These are phyloP conservation scores for Takifugu flavidus DNA, from an alignment of 2,113 vertebrate species.

Conservation along the genomic window DNA sequence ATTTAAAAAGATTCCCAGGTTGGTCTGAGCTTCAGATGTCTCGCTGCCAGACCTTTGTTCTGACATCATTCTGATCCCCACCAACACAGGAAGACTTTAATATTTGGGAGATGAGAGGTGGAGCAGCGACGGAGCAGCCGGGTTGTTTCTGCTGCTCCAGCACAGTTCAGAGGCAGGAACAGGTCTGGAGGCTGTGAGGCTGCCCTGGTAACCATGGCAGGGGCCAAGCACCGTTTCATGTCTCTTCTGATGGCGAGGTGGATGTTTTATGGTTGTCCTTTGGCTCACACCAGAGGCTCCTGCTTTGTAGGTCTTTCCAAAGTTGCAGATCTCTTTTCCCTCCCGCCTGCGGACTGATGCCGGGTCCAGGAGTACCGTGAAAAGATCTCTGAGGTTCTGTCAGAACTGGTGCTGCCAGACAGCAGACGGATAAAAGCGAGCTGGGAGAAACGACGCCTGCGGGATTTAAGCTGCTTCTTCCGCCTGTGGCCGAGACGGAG, in stretches of 20 bases:
- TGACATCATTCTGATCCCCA: not conserved
- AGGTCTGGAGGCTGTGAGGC: not conserved
- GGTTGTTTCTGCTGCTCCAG: constrained; percentile 8
- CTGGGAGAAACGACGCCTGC: constrained; percentile 12
- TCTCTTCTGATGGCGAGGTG: not conserved
- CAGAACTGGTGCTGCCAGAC: constrained; percentile 6
- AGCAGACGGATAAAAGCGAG: constrained; percentile 4
- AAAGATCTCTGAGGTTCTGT: constrained; percentile 13
- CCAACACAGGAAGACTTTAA: constrained; percentile 8
- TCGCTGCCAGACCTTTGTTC: not conserved
- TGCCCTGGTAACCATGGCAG: no score
- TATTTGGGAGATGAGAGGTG: constrained; percentile 2
- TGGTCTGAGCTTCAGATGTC: not conserved
- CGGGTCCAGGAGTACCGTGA: not conserved
- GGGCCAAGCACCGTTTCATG: no score
- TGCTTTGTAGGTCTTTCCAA: not conserved
- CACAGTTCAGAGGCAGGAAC: constrained; percentile 6
- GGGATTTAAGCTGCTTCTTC: constrained; percentile 28
- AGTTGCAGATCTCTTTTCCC: not conserved
- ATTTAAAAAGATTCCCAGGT: not conserved
- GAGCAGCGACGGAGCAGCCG: not conserved
- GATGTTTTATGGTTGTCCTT: not conserved
- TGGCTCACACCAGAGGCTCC: not conserved
- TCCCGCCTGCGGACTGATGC: not conserved
- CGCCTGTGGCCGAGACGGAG: constrained; percentile 24